Evolutionary conservation across 92 coral and sea anemone genomes (phyloP), one percentile per base, ranked within the genome.

Genomic region (Phenganax subtilis): DNA sequence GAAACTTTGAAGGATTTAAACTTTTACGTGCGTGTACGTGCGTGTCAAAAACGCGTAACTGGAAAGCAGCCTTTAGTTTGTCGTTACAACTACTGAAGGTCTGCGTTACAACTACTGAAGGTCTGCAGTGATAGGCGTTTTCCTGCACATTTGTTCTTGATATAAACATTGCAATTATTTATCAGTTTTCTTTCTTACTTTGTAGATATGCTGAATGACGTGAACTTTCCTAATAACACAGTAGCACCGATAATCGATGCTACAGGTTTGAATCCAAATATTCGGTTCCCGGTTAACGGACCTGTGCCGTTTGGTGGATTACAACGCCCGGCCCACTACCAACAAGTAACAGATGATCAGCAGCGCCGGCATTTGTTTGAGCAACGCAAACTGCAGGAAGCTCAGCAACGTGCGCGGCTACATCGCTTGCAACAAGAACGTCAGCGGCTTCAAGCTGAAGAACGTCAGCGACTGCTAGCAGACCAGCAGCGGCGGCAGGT

Each of bases 261-360:
- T 6, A 12, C 67, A 7, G 54, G 53, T 10, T 53, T 2, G 4
- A 68, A 68, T 10, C 73, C 6, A 68, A 20, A 6, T 30, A 12
- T 68, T 44, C 53, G 44, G 47, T 68, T 64, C 5, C 15, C 65
- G 6, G n/a, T 10, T 64, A 44, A 44, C 70, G 70, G 37, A 17
- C 37, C 70, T 64, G 37, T 44, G 30, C 27, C 70, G 6, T 64
- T 68, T 30, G 54, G 17, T 68, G 73, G 53, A 28, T 30, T 7
- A 44, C 88, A 81, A 7, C 85, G 75, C 15, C 93, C 88, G 55
- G 86, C 81, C 14, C 85, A 83, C 25, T 90, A 84, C 71, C 88
- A 85, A 63, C 81, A 73, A 20, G 84, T 71, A 17, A 85, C 79
- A 28, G 47, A 61, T 16, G 84, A 83, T 27, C 80, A 81, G 52